These are phyloP conservation scores for Chionomys nivalis DNA, from an alignment of 2,113 vertebrate genomes.

Conservation along the genomic window DNA sequence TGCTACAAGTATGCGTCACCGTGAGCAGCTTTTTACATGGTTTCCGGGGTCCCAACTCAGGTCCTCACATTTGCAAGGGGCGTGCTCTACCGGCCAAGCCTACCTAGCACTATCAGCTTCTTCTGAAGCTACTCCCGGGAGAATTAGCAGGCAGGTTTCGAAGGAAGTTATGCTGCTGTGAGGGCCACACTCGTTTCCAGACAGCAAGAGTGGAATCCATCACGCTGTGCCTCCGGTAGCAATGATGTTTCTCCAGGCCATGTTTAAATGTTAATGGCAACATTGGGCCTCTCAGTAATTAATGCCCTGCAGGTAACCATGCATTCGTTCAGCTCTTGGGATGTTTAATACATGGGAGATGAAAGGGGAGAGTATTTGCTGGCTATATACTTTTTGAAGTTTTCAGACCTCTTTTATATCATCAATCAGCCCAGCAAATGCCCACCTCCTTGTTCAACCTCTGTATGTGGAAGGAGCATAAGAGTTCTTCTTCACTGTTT, in stretches of 20 bases:
- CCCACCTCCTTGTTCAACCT: background rate
- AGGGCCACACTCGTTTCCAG: background rate
- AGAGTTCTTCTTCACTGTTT: background rate
- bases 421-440: background rate
- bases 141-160: background rate
- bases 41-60: background rate
- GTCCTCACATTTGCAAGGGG: background rate
- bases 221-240: background rate
- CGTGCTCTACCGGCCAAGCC: background rate
- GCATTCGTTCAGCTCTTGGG: background rate
- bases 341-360: background rate
- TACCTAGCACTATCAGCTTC: background rate
- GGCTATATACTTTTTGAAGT: background rate
- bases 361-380: conserved; percentile 8
- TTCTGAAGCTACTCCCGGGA: background rate
- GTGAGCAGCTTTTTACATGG: background rate
- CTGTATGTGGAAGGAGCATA: background rate
- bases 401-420: background rate
- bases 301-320: background rate
- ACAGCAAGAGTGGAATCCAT: background rate
- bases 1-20: background rate
- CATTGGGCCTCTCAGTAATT: background rate
- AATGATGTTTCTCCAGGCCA: background rate
- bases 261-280: background rate
- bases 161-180: background rate